Base-by-base conservation (phyloP, 2,888 invertebrate species). In the Emmelina monodactyla region DNA sequence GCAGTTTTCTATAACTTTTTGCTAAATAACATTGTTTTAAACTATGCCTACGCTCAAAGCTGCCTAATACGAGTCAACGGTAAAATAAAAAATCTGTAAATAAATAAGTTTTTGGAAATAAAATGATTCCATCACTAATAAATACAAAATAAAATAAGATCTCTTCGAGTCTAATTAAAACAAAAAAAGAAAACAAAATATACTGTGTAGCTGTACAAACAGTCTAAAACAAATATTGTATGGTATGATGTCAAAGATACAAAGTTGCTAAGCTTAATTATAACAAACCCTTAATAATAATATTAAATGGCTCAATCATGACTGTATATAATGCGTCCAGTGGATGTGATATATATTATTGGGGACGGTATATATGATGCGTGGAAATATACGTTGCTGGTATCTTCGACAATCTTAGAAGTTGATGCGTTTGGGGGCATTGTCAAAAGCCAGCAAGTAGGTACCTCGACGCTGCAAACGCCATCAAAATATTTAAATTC, bases 381-480 rank as follows among this genome's bases (percentile, higher is more conserved):
- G 69, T 49, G 48, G 70, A 65, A 43, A 55, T 71, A 66, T 69
- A 78, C 64, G 73, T 59, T 53, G 73, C 60, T 57, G 66, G 60
- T 49, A 56, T 72, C 48, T 76, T 68, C 64, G 62, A 68, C 72
- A 69, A 72, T 75, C 73, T 68, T 73, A 60, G 72, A 55, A 61
- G 70, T 65, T 70, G 75, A 56, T 57, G 59, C 55, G 56, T 51
- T 54, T 62, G 63, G 63, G 69, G 75, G 72, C 75, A 72, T 64
- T 78, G 81, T 81, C 81, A 81, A 80, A 81, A 81, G 69, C 81
- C 81, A 69, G 81, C 78, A 58, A 81, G 81, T 62, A 81, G 80
- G 59, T 81, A 81, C 62, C 81, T 80, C 71, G 81, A 80, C 69
- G 80, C 81, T 81, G 81, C 62, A 80, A 71, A 80, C 76, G 78